Evolutionary conservation across 2,797 vertebrate genomes (phyloP), one percentile per base, ranked within the genome.

Genomic region (Leucoraja ocellata): DNA sequence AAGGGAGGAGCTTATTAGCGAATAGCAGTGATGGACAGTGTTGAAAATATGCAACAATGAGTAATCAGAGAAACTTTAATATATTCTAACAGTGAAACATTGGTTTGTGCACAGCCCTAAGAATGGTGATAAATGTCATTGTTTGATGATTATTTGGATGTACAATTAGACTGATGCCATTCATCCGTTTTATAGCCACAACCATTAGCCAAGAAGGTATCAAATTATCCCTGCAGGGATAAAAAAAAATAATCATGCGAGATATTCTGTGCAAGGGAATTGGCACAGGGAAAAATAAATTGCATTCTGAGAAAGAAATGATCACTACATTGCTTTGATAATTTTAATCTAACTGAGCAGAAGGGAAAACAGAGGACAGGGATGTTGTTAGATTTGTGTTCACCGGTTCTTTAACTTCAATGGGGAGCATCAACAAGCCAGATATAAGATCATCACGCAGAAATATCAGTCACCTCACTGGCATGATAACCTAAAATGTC

Each of bases 51-150:
- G 73, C 39, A 92, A 76, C 28, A 58, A n/a, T 92, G 39, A 92
- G 13, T 5, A 25, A 32, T 76, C 71, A 76, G 71, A 23, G 90
- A 54, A 92, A 46, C 14, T 16, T 25, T 23, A 58, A 46, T n/a
- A 92, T 63, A 92, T 76, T 54, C 76, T 76, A 18, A 74, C 13
- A n/a, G 18, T 92, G 71, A 54, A 73, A 46, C 71, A 74, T 54
- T 14, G 36, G 36, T 74, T 36, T 91, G 36, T 71, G 39, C 73
- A 39, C 88, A 91, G 90, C 90, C 71, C 1, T 23, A 76, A 39
- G 90, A 92, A 13, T 92, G 90, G 14, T 92, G 39, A 92, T 92
- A 54, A 92, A 76, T 92, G 90, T 76, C 5, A n/a, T 46, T 46
- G 2, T 73, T 92, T 92, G 90, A 58, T 28, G 23, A 10, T 73